Percentiles rank a stretch among this genome's conserved stretches.
Evolutionary conservation across 2,797 vertebrate species (phyloP).

Genomic region (Linurgus olivaceus): DNA sequence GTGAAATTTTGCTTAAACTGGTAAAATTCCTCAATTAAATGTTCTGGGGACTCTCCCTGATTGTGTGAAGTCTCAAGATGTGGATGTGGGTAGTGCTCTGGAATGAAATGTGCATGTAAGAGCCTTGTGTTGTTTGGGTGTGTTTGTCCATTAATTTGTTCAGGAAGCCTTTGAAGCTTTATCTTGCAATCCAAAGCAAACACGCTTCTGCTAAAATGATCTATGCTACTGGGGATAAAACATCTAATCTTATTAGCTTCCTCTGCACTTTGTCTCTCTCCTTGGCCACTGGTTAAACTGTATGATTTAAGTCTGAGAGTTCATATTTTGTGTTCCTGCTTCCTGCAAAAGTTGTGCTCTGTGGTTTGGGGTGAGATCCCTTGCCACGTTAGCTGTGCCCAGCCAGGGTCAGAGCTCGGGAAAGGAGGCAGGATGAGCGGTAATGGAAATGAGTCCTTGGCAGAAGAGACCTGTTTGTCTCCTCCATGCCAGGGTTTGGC

Average conservation of each 20-base stretch:
- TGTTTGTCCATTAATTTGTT: constrained; percentile 58
- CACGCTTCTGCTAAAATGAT: constrained; percentile 44
- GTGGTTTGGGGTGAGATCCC: not conserved
- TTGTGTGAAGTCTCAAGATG: not conserved
- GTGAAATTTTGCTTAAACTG: constrained; percentile 9
- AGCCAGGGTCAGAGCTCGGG: not conserved
- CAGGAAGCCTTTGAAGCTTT: constrained; percentile 64
- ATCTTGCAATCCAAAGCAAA: constrained; percentile 58
- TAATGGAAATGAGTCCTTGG: not conserved
- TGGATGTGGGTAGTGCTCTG: not conserved
- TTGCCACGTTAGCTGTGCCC: fast-evolving
- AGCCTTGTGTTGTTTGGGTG: constrained; percentile 20
- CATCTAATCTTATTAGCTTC: constrained; percentile 46
- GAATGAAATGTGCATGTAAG: not conserved
- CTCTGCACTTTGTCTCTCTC: not conserved
- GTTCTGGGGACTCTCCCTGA: not conserved
- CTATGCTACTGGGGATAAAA: constrained; percentile 29
- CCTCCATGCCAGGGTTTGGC: not conserved
- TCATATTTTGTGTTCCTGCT: not conserved
- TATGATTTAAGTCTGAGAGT: not conserved
- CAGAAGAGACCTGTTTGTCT: not conserved
- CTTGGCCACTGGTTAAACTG: constrained; percentile 2
- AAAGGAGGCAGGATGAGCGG: not conserved
- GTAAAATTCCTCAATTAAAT: not conserved
- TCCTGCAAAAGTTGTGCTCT: fast-evolving